Percentiles rank a stretch among this genome's conserved stretches.
These are phyloP conservation scores for Philaethria dido DNA, from an alignment of 2,888 invertebrate genomes.

Conservation along the genomic window DNA sequence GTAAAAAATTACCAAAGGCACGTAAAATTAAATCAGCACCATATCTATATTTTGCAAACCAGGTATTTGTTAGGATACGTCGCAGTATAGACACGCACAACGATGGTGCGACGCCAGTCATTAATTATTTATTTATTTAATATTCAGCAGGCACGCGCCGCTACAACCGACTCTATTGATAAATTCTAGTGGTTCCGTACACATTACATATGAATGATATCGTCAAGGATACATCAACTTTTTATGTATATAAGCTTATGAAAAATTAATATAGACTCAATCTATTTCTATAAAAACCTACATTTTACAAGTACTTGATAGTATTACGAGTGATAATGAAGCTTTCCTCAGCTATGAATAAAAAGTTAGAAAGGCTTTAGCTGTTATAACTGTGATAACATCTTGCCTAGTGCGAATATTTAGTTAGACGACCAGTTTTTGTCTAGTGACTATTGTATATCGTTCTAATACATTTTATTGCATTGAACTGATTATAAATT, in stretches of 20 bases:
- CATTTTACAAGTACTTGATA: neutral
- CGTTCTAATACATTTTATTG: constrained; percentile 26
- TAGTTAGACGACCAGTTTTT: constrained; percentile 15
- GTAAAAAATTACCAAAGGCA: no score
- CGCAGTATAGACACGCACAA: constrained; percentile 26
- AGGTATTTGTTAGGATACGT: constrained; percentile 2
- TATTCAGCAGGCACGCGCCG: constrained; percentile 36
- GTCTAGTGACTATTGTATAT: constrained; percentile 7
- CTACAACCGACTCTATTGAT: constrained; percentile 18
- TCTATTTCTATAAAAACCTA: neutral
- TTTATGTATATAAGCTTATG: neutral
- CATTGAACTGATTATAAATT: constrained; percentile 29
- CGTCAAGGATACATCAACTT: constrained; percentile 1
- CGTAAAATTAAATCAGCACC: neutral
- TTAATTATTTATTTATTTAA: constrained; percentile 36
- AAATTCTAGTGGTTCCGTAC: constrained; percentile 24
- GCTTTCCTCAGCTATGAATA: neutral
- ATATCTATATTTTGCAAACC: neutral
- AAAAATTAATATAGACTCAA: neutral
- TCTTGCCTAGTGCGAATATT: neutral
- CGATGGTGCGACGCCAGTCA: constrained; percentile 26
- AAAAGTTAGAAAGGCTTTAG: constrained; percentile 1
- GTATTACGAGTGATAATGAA: neutral
- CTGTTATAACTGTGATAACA: constrained; percentile 2
- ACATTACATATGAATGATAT: constrained; percentile 4